Percentiles rank a stretch among this genome's conserved stretches.
These are phyloP conservation scores for Zaprionus bogoriensis DNA, from an alignment of 2,888 invertebrate genomes.

Conservation along the genomic window DNA sequence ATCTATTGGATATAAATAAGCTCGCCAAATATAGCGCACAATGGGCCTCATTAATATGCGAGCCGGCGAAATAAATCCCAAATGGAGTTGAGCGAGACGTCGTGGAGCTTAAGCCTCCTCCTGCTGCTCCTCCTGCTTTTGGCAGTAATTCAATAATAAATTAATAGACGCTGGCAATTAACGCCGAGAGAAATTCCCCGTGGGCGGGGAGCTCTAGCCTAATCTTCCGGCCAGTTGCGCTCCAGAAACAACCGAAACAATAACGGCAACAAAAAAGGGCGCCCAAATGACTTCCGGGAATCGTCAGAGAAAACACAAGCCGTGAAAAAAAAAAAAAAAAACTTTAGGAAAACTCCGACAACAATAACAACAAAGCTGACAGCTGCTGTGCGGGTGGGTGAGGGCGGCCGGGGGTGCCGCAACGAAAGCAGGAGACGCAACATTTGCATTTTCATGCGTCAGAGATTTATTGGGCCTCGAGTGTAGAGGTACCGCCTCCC, in stretches of 20 bases:
- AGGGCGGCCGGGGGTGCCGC: background rate
- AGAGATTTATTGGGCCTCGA: conserved; percentile 63
- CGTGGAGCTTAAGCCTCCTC: conserved; percentile 10
- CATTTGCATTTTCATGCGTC: conserved; percentile 67
- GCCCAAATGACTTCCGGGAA: conserved; percentile 69
- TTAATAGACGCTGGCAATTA: conserved; percentile 65
- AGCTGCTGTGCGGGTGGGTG: conserved; percentile 27
- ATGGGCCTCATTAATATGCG: conserved; percentile 60
- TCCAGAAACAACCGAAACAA: conserved; percentile 24
- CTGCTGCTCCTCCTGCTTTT: too few relatives aligned
- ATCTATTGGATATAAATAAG: conserved; percentile 7
- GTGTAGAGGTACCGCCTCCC: conserved; percentile 24
- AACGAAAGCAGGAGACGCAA: conserved; percentile 43
- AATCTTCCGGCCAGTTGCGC: conserved; percentile 54
- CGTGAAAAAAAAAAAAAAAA: conserved; percentile 37
- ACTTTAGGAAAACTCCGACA: conserved; percentile 37
- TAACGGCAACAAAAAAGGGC: conserved; percentile 26
- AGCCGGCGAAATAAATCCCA: conserved; percentile 52
- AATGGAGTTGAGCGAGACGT: conserved; percentile 16
- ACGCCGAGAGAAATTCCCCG: conserved; percentile 2
- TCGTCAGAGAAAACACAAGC: conserved; percentile 39
- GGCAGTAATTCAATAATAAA: conserved; percentile 64
- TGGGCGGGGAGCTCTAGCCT: conserved; percentile 6
- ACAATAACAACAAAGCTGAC: conserved; percentile 40
- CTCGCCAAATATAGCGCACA: conserved; percentile 56